A percentile compares a stretch with the other conserved stretches of the same genome.
phyloP scores from a whole-genome alignment of 2,797 vertebrate species.

The Rousettus madagascariensis region DNA sequence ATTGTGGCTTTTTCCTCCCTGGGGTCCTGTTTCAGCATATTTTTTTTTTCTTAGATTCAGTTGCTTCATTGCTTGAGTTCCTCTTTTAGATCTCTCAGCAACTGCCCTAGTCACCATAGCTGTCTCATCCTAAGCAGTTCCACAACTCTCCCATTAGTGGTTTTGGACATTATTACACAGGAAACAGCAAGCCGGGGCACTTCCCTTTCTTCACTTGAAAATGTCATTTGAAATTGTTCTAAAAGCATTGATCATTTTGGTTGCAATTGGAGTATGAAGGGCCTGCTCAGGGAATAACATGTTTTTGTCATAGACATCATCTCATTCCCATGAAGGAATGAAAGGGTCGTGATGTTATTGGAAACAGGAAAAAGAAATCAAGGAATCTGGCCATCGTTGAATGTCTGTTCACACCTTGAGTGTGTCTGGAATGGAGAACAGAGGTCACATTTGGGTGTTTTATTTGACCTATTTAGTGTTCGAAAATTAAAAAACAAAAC shows the following conservation, averaged over 20 bases:
- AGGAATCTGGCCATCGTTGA: not conserved
- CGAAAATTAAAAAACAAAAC: not conserved
- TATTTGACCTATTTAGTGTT: not conserved
- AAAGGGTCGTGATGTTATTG: not conserved
- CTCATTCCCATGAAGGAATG: not conserved
- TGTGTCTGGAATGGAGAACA: conserved; percentile 15
- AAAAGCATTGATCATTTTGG: conserved; percentile 22
- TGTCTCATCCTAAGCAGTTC: not conserved
- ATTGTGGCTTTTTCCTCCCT: not conserved
- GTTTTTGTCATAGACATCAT: not conserved
- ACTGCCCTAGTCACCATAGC: not conserved
- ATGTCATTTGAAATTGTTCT: not conserved
- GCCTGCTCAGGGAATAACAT: conserved; percentile 6
- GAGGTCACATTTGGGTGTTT: not conserved
- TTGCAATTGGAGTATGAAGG: conserved; percentile 16
- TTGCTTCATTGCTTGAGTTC: not conserved
- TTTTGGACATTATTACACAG: not conserved
- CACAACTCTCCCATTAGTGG: not conserved
- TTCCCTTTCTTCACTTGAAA: not conserved
- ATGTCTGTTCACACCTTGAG: not conserved
- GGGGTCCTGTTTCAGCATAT: not conserved
- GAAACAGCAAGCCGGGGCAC: not conserved
- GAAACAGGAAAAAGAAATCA: conserved; percentile 12
- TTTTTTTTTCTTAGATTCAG: conserved; percentile 4
- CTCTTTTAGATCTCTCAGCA: not conserved